A percentile compares a stretch with the other conserved stretches of the same genome.
phyloP scores from a whole-genome alignment of 2,888 invertebrate genomes.

The Aleiodes alternator region DNA sequence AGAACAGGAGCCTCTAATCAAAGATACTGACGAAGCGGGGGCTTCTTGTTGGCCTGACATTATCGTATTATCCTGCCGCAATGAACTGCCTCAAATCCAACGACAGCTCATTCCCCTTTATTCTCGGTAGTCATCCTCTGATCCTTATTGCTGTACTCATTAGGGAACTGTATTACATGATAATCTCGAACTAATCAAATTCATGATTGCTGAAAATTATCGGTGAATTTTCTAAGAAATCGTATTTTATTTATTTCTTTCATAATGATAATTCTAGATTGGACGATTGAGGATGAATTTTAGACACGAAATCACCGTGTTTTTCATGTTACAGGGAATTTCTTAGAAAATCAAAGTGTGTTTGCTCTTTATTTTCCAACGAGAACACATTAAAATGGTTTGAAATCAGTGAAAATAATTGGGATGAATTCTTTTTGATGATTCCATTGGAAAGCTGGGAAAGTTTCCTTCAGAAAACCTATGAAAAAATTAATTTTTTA shows the following conservation, averaged over 20 bases:
- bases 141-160: conserved; percentile 61
- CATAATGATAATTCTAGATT: conserved; percentile 5
- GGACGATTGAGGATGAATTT: neutral
- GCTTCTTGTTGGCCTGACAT: conserved; percentile 66
- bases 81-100: conserved; percentile 32
- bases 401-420: no score
- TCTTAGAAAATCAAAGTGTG: no score
- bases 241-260: neutral
- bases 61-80: conserved; percentile 58
- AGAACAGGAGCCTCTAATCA: conserved; percentile 71
- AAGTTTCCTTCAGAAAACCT: no score
- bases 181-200: conserved; percentile 65
- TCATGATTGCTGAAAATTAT: conserved; percentile 65
- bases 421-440: no score
- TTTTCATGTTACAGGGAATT: no score
- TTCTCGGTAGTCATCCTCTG: conserved; percentile 43
- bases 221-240: neutral
- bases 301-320: no score
- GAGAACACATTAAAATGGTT: no score
- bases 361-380: no score
- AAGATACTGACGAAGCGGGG: conserved; percentile 69
- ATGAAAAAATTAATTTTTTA: no score
- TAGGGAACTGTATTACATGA: conserved; percentile 70
- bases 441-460: no score
- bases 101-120: conserved; percentile 38